Percentiles rank a stretch among this genome's conserved stretches.
These are phyloP conservation scores for Cerastis rubricosa DNA, from an alignment of 2,888 invertebrate genomes.

Conservation along the genomic window DNA sequence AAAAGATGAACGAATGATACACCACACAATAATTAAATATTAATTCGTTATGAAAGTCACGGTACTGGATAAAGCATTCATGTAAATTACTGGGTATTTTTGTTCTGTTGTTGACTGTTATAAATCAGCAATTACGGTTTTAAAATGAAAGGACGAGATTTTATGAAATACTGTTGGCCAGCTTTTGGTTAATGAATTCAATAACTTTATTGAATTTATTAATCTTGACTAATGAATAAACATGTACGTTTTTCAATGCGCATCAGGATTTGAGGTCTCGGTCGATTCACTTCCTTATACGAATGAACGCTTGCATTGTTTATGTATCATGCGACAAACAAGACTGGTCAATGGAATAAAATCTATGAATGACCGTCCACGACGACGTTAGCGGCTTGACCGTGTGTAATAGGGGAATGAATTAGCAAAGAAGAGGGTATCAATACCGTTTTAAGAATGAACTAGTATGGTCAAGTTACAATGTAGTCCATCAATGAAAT, in stretches of 20 bases:
- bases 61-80: constrained; percentile 15
- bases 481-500: constrained; percentile 45
- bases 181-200: constrained; percentile 9
- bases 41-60: constrained; percentile 33
- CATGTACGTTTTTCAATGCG: not conserved
- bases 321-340: constrained; percentile 6
- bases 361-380: constrained; percentile 41
- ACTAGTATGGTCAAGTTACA: constrained; percentile 3
- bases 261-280: not conserved
- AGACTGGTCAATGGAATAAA: constrained; percentile 25
- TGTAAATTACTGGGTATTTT: constrained; percentile 39
- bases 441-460: constrained; percentile 23
- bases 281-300: constrained; percentile 31
- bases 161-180: not conserved
- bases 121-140: constrained; percentile 3
- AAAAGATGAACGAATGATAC: constrained; percentile 57
- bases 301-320: constrained; percentile 14
- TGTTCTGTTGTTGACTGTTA: constrained; percentile 2
- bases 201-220: constrained; percentile 3
- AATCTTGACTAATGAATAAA: constrained; percentile 5
- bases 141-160: not conserved
- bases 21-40: constrained; percentile 48
- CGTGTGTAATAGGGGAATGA: constrained; percentile 30
- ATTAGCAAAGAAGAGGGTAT: constrained; percentile 46
- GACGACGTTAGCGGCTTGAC: not conserved